Conservation (phyloP, 2,888 invertebrate genomes). For the Conistra vaccinii region DNA sequence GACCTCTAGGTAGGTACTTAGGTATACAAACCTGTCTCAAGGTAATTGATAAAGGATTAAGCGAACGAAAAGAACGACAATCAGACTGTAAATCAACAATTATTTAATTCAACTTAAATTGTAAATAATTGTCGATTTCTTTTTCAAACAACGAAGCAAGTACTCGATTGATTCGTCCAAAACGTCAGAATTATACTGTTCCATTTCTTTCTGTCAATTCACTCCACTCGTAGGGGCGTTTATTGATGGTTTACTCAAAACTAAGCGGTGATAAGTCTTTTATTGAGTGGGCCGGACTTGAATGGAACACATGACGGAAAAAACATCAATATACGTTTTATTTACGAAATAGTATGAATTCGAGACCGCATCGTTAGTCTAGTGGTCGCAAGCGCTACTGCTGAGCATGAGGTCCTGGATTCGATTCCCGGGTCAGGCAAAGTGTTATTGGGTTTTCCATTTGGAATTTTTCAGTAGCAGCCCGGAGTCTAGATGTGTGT, state of each 20-base stretch:
- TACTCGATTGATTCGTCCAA: conserved; percentile 67
- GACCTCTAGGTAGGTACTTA: no score
- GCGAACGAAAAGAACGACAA: not conserved
- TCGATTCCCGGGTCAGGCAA: no score
- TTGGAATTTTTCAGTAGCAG: no score
- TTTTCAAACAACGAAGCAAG: conserved; percentile 32
- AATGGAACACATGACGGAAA: conserved; percentile 11
- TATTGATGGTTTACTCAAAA: conserved; percentile 76
- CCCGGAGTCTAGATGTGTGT: no score
- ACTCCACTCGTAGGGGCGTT: conserved; percentile 58
- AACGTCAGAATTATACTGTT: conserved; percentile 69
- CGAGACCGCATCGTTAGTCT: no score
- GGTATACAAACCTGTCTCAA: not conserved
- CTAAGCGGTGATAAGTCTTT: conserved; percentile 71
- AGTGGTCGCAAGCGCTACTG: no score
- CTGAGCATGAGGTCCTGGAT: no score
- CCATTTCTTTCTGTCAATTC: conserved; percentile 69
- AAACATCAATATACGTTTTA: not conserved
- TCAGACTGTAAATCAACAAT: conserved; percentile 54
- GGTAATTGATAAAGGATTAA: not conserved
- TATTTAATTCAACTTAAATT: conserved; percentile 65
- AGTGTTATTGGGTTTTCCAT: no score
- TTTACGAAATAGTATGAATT: not conserved
- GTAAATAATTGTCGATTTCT: conserved; percentile 69
- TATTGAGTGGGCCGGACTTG: conserved; percentile 44